Percentiles rank a stretch among this genome's conserved stretches.
Conservation (phyloP, 2,797 vertebrate species). For the Acomys russatus region DNA sequence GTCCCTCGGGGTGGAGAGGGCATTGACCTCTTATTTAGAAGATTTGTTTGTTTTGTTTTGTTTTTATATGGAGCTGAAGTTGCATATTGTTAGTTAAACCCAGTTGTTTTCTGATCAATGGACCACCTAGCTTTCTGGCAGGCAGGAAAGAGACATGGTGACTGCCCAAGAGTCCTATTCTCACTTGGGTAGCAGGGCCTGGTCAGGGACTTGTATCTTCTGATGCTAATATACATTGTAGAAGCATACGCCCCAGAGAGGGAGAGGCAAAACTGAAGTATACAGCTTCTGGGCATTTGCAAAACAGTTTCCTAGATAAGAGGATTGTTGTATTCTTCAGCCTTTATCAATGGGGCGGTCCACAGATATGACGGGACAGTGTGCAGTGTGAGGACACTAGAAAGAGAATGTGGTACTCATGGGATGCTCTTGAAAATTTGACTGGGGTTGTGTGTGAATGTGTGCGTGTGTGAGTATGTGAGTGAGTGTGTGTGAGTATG, state of each 20-base stretch:
- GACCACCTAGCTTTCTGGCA: background rate
- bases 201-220: background rate
- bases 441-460: too few species aligned
- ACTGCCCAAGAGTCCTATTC: background rate
- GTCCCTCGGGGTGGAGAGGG: background rate
- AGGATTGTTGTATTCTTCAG: slow-evolving; percentile 14
- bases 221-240: background rate
- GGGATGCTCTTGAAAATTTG: background rate
- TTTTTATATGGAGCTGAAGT: slow-evolving; percentile 13
- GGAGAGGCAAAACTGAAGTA: too few species aligned
- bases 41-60: background rate
- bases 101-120: slow-evolving; percentile 14
- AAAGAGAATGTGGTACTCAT: background rate
- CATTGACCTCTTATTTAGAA: slow-evolving; percentile 27
- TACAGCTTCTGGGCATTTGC: background rate
- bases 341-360: background rate
- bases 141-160: background rate
- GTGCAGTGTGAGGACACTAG: slow-evolving; percentile 2
- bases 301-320: slow-evolving; percentile 29
- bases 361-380: background rate
- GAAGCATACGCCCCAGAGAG: background rate
- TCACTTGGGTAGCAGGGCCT: background rate
- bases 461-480: too few species aligned
- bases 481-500: too few species aligned
- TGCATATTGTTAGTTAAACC: slow-evolving; percentile 5